Conservation (phyloP, 1,140 invertebrate species). For the Metaphire vulgaris region DNA sequence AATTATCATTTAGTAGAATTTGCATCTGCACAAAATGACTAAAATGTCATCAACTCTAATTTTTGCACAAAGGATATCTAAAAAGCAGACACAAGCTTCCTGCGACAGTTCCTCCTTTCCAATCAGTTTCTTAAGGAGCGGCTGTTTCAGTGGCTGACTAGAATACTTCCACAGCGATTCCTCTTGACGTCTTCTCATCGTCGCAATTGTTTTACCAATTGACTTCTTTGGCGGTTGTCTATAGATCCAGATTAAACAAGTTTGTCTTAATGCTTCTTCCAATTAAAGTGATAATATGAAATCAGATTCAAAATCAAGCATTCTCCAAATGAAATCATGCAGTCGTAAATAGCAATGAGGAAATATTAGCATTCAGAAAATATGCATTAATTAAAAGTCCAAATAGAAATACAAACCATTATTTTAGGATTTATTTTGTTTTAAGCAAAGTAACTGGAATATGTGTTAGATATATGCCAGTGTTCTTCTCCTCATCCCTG, state of each 20-base stretch:
- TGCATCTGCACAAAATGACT: too few species aligned
- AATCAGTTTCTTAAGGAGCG: conserved; percentile 84
- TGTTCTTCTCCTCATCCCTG: too few species aligned
- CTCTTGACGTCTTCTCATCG: conserved; percentile 59
- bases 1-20: too few species aligned
- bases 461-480: too few species aligned
- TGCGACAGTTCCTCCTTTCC: conserved; percentile 91
- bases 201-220: conserved; percentile 70
- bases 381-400: too few species aligned
- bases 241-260: conserved; percentile 1
- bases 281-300: background rate
- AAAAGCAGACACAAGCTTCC: conserved; percentile 89
- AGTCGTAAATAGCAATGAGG: too few species aligned
- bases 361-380: too few species aligned
- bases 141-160: conserved; percentile 88
- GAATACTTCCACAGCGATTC: conserved; percentile 91
- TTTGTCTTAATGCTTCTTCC: background rate
- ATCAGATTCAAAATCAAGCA: conserved; percentile 7
- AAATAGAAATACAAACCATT: too few species aligned
- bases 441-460: too few species aligned
- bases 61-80: conserved; percentile 71
- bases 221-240: conserved; percentile 87
- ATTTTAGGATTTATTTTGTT: too few species aligned
- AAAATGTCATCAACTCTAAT: too few species aligned
- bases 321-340: too few species aligned